Conservation (phyloP, 2,888 invertebrate genomes). For the Synergus umbraculus region DNA sequence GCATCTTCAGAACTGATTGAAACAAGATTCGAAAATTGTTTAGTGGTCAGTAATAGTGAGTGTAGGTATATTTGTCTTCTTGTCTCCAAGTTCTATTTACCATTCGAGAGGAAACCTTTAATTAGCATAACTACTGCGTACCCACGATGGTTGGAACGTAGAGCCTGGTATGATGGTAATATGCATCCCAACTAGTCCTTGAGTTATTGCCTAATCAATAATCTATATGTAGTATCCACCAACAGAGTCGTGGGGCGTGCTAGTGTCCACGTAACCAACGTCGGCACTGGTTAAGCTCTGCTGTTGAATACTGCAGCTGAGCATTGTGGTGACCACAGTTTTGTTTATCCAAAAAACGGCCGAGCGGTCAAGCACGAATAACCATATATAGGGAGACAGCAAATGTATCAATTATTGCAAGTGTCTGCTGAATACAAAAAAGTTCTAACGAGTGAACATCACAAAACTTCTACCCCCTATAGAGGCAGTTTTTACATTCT, state of each 20-base stretch:
- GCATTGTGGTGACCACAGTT: slow-evolving; percentile 61
- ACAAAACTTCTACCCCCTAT: not conserved
- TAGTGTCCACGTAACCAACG: slow-evolving; percentile 67
- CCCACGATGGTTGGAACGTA: slow-evolving; percentile 64
- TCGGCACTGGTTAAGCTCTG: slow-evolving; percentile 68
- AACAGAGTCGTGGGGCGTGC: slow-evolving; percentile 63
- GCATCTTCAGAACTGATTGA: too few relatives aligned
- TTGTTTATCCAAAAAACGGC: slow-evolving; percentile 45
- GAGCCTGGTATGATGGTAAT: slow-evolving; percentile 74
- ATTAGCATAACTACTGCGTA: slow-evolving; percentile 74
- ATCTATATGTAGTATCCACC: slow-evolving; percentile 75
- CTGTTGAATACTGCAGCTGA: slow-evolving; percentile 73
- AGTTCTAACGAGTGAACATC: not conserved
- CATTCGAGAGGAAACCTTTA: slow-evolving; percentile 64
- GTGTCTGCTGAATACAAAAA: not conserved
- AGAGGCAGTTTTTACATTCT: not conserved
- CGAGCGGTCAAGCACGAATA: slow-evolving; percentile 19
- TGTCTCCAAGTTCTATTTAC: slow-evolving; percentile 35
- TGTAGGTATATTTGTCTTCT: slow-evolving; percentile 18
- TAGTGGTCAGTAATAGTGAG: not conserved
- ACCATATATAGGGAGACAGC: slow-evolving; percentile 9
- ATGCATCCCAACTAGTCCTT: slow-evolving; percentile 77
- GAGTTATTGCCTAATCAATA: slow-evolving; percentile 78
- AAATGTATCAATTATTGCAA: not conserved
- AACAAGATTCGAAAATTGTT: not conserved